These are phyloP conservation scores for Trachymyrmex septentrionalis DNA, from an alignment of 1,140 invertebrate genomes.

Conservation along the genomic window DNA sequence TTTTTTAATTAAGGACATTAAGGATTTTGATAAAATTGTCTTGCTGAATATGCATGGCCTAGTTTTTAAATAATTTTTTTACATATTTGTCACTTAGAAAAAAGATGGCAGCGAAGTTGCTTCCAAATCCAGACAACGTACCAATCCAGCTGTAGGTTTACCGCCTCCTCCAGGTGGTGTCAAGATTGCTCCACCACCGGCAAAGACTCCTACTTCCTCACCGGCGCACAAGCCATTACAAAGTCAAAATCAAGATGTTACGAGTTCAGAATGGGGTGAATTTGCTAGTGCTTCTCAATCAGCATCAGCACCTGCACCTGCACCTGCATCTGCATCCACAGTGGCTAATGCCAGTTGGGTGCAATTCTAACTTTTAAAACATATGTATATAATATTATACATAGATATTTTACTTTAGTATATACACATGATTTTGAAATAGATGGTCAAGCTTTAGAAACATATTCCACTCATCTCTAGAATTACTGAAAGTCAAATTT, in stretches of 20 bases:
- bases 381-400: slow-evolving; percentile 64
- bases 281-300: slow-evolving; percentile 88
- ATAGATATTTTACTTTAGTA: slow-evolving; percentile 36
- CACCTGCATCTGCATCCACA: slow-evolving; percentile 73
- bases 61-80: slow-evolving; percentile 37
- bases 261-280: slow-evolving; percentile 91
- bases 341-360: slow-evolving; percentile 90
- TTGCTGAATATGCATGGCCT: not conserved
- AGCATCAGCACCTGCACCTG: slow-evolving; percentile 83
- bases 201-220: slow-evolving; percentile 90
- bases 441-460: slow-evolving; percentile 51
- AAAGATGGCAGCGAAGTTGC: slow-evolving; percentile 93
- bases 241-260: slow-evolving; percentile 85
- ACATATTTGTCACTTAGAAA: slow-evolving; percentile 88
- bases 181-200: slow-evolving; percentile 89
- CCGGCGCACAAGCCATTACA: slow-evolving; percentile 89
- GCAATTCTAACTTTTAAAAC: slow-evolving; percentile 88
- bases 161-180: slow-evolving; percentile 94
- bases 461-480: not conserved
- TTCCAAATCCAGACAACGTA: slow-evolving; percentile 88
- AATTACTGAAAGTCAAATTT: not conserved
- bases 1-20: not conserved
- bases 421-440: slow-evolving; percentile 69
- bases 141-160: slow-evolving; percentile 89
- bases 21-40: not conserved